These are phyloP conservation scores for Meloidogyne exigua DNA, from an alignment of 1,140 invertebrate genomes.

Conservation along the genomic window DNA sequence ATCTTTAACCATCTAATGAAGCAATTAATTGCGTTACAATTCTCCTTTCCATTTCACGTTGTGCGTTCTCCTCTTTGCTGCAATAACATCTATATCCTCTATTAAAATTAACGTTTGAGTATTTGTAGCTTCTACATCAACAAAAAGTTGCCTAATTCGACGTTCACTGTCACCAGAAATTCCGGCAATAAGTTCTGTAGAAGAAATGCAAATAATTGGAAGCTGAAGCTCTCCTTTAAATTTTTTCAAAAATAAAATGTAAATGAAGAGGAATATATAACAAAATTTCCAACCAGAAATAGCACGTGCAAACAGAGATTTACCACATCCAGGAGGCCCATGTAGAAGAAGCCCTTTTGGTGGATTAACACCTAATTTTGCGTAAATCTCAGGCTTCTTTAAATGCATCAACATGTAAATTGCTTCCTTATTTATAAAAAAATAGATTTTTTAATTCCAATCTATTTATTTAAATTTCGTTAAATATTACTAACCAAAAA, in stretches of 20 bases:
- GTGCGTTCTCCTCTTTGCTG: conserved; percentile 80
- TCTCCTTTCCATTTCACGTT: conserved; percentile 88
- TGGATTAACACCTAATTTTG: conserved; percentile 76
- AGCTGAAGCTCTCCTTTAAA: conserved; percentile 72
- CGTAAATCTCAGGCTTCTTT: conserved; percentile 79
- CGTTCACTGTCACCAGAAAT: conserved; percentile 91
- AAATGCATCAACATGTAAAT: conserved; percentile 79
- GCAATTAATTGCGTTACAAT: conserved; percentile 87
- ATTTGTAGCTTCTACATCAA: conserved; percentile 68
- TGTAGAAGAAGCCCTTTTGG: conserved; percentile 81
- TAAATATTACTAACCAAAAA: conserved; percentile 43
- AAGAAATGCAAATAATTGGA: conserved; percentile 79
- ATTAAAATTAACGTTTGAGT: conserved; percentile 76
- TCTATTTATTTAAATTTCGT: not conserved
- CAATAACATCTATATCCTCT: conserved; percentile 88
- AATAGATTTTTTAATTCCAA: no score
- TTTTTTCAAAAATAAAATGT: not conserved
- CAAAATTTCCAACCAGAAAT: conserved; percentile 74
- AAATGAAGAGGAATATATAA: not conserved
- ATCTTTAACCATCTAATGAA: conserved; percentile 76
- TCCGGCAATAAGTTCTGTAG: conserved; percentile 83
- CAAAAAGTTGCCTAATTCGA: conserved; percentile 84
- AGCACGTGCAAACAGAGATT: conserved; percentile 84
- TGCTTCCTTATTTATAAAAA: conserved; percentile 70
- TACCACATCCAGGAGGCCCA: conserved; percentile 83